Percentiles rank a stretch among this genome's conserved stretches.
These are phyloP conservation scores for Danio tinwini DNA, from an alignment of 2,797 vertebrate genomes.

Conservation along the genomic window DNA sequence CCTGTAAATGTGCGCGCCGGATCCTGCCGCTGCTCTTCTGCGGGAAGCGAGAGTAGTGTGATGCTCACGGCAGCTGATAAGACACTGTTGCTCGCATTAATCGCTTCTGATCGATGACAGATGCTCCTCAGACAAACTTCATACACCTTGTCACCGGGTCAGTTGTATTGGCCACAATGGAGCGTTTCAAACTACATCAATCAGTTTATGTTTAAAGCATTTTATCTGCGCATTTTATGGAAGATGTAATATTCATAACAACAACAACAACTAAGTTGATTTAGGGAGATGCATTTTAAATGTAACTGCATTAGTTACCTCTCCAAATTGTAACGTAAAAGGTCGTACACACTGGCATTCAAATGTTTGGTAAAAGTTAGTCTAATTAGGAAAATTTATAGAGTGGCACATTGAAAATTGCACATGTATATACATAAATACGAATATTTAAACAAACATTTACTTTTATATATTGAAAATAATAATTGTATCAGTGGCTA, in stretches of 20 bases:
- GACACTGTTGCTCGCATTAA: conserved; percentile 65
- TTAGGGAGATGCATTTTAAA: conserved; percentile 26
- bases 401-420: not conserved
- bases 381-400: not conserved
- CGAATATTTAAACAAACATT: not conserved
- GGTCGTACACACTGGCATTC: not conserved
- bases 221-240: conserved; percentile 8
- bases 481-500: not conserved
- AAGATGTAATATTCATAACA: conserved; percentile 10
- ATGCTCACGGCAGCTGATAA: conserved; percentile 72
- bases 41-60: conserved; percentile 66
- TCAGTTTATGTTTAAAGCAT: conserved; percentile 18
- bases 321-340: not conserved
- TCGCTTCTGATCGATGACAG: conserved; percentile 72
- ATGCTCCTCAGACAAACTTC: conserved; percentile 64
- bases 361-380: conserved; percentile 1
- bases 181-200: conserved; percentile 32
- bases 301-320: not conserved
- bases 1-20: conserved; percentile 65
- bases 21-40: conserved; percentile 64
- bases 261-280: not conserved
- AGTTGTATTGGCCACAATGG: conserved; percentile 63
- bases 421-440: not conserved
- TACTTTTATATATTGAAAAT: not conserved
- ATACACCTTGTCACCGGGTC: conserved; percentile 63